Percentiles rank a stretch among this genome's conserved stretches.
phyloP scores from a whole-genome alignment of 1,140 invertebrate genomes.

The Drosophila rufa region DNA sequence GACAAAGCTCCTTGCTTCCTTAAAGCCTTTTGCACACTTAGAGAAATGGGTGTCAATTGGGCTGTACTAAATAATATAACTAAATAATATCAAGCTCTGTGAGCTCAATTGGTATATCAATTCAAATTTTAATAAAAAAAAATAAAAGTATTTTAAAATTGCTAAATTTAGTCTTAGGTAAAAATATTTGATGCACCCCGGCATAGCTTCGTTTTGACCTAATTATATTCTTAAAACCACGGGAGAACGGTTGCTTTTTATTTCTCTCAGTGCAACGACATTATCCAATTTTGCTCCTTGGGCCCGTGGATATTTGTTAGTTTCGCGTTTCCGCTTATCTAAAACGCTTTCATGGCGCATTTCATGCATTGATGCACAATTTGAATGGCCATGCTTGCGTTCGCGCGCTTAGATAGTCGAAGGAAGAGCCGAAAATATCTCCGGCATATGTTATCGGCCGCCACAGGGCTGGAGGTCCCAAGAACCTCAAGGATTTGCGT shows the following conservation, averaged over 20 bases:
- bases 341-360: constrained; percentile 71
- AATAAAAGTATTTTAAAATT: too few relatives aligned
- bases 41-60: not conserved
- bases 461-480: constrained; percentile 11
- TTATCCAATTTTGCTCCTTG: constrained; percentile 9
- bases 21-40: not conserved
- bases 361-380: constrained; percentile 79
- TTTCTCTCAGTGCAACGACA: constrained; percentile 9
- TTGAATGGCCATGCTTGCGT: constrained; percentile 68
- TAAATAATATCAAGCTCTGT: too few relatives aligned
- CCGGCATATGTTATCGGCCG: constrained; percentile 60
- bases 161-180: too few relatives aligned
- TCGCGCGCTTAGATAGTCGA: constrained; percentile 52
- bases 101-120: not conserved
- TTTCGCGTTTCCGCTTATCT: constrained; percentile 69
- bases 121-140: too few relatives aligned
- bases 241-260: not conserved
- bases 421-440: constrained; percentile 32
- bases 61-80: too few relatives aligned
- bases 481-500: constrained; percentile 39
- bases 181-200: too few relatives aligned
- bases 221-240: not conserved
- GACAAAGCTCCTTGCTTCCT: not conserved
- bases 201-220: too few relatives aligned
- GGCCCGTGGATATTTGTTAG: constrained; percentile 63